phyloP scores from a whole-genome alignment of 1,140 invertebrate species.

The Chelonus insularis region DNA sequence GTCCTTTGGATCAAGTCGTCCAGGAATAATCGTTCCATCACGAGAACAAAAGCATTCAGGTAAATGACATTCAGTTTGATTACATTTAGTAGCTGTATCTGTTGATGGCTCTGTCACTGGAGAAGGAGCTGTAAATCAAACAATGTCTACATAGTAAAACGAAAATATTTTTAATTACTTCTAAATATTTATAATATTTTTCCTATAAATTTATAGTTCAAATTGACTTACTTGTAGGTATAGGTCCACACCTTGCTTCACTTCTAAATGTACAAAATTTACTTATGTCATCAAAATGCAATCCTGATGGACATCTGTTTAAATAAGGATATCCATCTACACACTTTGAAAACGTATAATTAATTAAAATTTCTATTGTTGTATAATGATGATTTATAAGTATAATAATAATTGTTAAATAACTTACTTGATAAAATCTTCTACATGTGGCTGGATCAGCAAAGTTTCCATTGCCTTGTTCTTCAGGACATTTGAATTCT shows the following conservation, averaged over 20 bases:
- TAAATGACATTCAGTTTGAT: slow-evolving; percentile 73
- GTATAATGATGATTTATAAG: background rate
- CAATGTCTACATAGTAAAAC: too few relatives aligned
- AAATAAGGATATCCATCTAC: slow-evolving; percentile 85
- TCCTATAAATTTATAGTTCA: background rate
- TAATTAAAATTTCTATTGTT: background rate
- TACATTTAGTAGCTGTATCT: slow-evolving; percentile 78
- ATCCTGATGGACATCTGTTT: slow-evolving; percentile 83
- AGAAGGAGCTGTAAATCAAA: slow-evolving; percentile 69
- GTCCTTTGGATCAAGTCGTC: slow-evolving; percentile 76
- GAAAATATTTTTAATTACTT: too few relatives aligned
- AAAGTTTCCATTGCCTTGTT: slow-evolving; percentile 83
- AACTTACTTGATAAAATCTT: slow-evolving; percentile 80
- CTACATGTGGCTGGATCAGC: slow-evolving; percentile 87
- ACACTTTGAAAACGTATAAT: slow-evolving; percentile 63
- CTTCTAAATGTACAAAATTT: slow-evolving; percentile 91
- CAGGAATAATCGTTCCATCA: slow-evolving; percentile 86
- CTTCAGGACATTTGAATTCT: slow-evolving; percentile 73
- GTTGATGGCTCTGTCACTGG: slow-evolving; percentile 78
- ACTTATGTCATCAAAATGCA: slow-evolving; percentile 88
- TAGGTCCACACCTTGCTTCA: slow-evolving; percentile 87
- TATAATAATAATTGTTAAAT: background rate
- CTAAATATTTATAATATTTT: too few relatives aligned
- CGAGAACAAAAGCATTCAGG: slow-evolving; percentile 94
- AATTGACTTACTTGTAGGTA: slow-evolving; percentile 75